Base-by-base conservation (phyloP, 2,113 vertebrate species). In the Chamaea fasciata region DNA sequence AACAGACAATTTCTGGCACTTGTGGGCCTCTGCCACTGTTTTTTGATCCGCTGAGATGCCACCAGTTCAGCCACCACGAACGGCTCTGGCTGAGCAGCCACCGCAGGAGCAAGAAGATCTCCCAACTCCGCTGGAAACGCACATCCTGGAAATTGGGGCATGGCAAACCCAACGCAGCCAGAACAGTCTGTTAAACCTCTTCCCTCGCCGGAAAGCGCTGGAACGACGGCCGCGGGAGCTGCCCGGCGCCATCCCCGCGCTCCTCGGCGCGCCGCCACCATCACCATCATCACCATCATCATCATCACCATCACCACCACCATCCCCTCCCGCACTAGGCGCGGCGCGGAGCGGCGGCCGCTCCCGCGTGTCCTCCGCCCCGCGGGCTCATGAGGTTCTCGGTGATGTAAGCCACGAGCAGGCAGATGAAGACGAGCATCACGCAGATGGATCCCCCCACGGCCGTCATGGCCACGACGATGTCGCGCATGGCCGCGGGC, bases 371-470 rank as follows among this genome's bases (percentile, higher is more conserved):
- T 4, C 57, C 70, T 4, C 71, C 83, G 52, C 83, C 83, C 52
- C 80, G 59, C 60, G 93, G 95, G 83, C 93, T 94, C 95, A 99
- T 98, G 94, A 99, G 98, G 97, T 99, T 99, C 94, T 99, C 99
- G 20, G 99, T 99, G 97, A 99, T 99, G 96, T 99, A 99, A 30
- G 99, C 99, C 97, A 99, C 99, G 47, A 99, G 97, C 78, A 99
- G 97, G 96, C 99, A 99, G 95, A 99, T 99, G 97, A 99, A 98
- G 94, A 99, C 99, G 88, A 99, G 98, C 99, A 99, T 99, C 97
- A 99, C 99, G 90, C 99, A 99, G 97, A 99, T 99, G 90, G 99
- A 98, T 55, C 99, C 99, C 75, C 99, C 99, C 95, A 99, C 99
- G 17, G 99, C 99, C 76, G 99, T 99, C 99, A 99, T 99, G 97